phyloP scores from a whole-genome alignment of 1,140 invertebrate genomes.

The Ceratoteleas bidentatus region DNA sequence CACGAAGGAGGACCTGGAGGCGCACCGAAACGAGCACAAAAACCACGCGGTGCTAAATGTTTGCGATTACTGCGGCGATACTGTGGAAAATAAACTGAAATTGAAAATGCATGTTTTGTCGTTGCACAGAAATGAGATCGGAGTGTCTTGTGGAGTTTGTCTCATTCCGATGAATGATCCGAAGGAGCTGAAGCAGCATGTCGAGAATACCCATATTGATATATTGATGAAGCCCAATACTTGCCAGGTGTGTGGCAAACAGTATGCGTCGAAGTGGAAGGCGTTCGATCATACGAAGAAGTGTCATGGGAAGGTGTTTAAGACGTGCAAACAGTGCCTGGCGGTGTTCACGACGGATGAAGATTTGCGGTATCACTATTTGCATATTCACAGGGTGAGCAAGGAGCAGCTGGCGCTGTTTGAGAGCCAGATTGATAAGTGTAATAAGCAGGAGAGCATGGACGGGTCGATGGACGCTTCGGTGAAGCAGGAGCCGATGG shows the following conservation, averaged over 20 bases:
- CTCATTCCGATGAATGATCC: conserved; percentile 83
- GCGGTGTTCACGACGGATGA: conserved; percentile 82
- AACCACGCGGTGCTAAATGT: conserved; percentile 79
- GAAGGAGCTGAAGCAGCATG: conserved; percentile 83
- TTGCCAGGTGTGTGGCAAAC: conserved; percentile 83
- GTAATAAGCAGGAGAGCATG: conserved; percentile 61
- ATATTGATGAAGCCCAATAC: conserved; percentile 82
- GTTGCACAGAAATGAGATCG: conserved; percentile 82
- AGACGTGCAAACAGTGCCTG: conserved; percentile 83
- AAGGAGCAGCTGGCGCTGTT: conserved; percentile 77
- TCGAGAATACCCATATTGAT: conserved; percentile 80
- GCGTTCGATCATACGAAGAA: conserved; percentile 85
- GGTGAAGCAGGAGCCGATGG: conserved; percentile 77
- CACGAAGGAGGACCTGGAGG: conserved; percentile 81
- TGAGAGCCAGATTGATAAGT: conserved; percentile 72
- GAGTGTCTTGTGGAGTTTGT: conserved; percentile 83
- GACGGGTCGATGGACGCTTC: conserved; percentile 67
- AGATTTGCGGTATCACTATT: conserved; percentile 81
- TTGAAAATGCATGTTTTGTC: conserved; percentile 84
- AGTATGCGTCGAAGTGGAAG: conserved; percentile 84
- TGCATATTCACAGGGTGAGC: conserved; percentile 76
- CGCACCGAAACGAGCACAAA: conserved; percentile 82
- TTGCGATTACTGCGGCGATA: conserved; percentile 85
- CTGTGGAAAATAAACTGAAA: conserved; percentile 83
- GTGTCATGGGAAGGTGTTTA: conserved; percentile 83